These are phyloP conservation scores for Xestia sexstrigata DNA, from an alignment of 2,888 invertebrate species.

Conservation along the genomic window DNA sequence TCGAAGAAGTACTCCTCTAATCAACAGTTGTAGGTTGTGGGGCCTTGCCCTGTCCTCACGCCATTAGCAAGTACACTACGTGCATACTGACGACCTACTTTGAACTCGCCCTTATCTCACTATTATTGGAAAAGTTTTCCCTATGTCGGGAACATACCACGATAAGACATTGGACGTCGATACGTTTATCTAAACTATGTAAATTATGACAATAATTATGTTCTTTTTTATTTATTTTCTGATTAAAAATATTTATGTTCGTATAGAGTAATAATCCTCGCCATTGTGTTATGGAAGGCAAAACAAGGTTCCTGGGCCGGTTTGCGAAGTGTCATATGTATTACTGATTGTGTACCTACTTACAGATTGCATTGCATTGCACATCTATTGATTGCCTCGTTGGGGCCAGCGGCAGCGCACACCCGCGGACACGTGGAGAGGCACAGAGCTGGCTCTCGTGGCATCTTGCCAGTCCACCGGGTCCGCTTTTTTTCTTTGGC, in stretches of 20 bases:
- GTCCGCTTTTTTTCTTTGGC: background rate
- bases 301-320: slow-evolving; percentile 21
- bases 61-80: slow-evolving; percentile 72
- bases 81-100: slow-evolving; percentile 75
- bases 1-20: slow-evolving; percentile 32
- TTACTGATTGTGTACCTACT: background rate
- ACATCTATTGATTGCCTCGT: background rate
- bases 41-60: slow-evolving; percentile 67
- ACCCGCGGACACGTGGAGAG: background rate
- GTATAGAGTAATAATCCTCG: slow-evolving; percentile 18
- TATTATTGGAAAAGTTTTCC: slow-evolving; percentile 73
- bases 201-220: slow-evolving; percentile 24
- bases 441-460: too few relatives aligned
- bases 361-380: background rate
- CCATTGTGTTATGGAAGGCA: slow-evolving; percentile 14
- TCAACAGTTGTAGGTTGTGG: slow-evolving; percentile 23
- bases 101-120: slow-evolving; percentile 69
- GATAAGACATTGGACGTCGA: slow-evolving; percentile 44
- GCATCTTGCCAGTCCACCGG: background rate
- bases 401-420: background rate
- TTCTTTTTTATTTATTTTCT: slow-evolving; percentile 9
- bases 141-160: slow-evolving; percentile 63
- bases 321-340: slow-evolving; percentile 11
- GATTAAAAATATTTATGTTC: slow-evolving; percentile 17
- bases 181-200: slow-evolving; percentile 50